phyloP scores from a whole-genome alignment of 2,797 vertebrate genomes.

The Lemur catta region DNA sequence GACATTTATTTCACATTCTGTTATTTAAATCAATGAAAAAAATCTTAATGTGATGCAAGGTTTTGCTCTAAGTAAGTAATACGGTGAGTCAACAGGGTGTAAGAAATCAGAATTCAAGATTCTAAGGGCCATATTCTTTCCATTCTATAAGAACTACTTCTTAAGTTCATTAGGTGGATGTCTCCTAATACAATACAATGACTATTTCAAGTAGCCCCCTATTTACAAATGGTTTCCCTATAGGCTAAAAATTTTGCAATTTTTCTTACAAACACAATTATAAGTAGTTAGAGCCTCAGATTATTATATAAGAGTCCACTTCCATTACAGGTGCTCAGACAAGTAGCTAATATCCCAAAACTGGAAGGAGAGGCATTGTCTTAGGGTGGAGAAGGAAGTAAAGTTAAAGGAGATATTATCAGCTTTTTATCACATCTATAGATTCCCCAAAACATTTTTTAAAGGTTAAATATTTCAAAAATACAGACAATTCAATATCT shows the following conservation, averaged over 20 bases:
- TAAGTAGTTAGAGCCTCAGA: neutral
- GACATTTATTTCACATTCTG: neutral
- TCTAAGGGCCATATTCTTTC: neutral
- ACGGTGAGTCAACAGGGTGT: neutral
- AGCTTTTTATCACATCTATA: neutral
- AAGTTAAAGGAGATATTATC: neutral
- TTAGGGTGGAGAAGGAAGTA: neutral
- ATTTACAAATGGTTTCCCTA: neutral
- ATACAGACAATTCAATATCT: neutral
- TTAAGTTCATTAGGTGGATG: neutral
- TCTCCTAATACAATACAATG: neutral
- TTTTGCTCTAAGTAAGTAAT: neutral
- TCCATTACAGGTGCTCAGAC: neutral
- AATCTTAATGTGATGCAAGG: neutral
- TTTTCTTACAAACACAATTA: slow-evolving; percentile 5
- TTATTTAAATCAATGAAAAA: slow-evolving; percentile 18
- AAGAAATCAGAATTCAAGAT: neutral
- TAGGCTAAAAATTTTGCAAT: neutral
- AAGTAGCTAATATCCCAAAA: neutral
- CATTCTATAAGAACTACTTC: neutral
- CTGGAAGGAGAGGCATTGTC: neutral
- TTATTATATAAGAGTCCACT: neutral
- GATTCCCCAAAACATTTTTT: neutral
- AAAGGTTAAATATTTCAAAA: neutral
- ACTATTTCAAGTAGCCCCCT: neutral